phyloP scores from a whole-genome alignment of 2,888 invertebrate genomes.

The Caradrina clavipalpis region DNA sequence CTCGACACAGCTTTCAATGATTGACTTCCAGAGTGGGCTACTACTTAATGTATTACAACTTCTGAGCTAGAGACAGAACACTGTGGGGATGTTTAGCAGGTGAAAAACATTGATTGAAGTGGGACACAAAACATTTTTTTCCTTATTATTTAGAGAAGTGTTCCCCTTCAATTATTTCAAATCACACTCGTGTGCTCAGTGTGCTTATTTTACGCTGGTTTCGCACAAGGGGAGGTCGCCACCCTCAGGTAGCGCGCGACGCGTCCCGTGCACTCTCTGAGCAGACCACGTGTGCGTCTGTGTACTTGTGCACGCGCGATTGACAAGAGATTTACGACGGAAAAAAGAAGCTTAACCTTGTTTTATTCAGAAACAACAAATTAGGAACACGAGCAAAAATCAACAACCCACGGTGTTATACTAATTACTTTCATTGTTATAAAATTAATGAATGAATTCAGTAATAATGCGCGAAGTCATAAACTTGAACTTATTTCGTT shows the following conservation, averaged over 20 bases:
- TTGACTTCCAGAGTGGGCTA: constrained; percentile 13
- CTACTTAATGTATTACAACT: not conserved
- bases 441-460: too few relatives aligned
- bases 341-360: too few relatives aligned
- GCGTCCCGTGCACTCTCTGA: constrained; percentile 7
- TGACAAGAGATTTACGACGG: too few relatives aligned
- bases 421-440: too few relatives aligned
- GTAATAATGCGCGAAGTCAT: too few relatives aligned
- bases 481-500: too few relatives aligned
- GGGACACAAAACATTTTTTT: not conserved
- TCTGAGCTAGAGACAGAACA: not conserved
- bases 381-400: too few relatives aligned
- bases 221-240: constrained; percentile 22
- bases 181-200: constrained; percentile 34
- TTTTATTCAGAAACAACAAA: too few relatives aligned
- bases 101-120: constrained; percentile 15
- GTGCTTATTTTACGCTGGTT: constrained; percentile 42
- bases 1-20: constrained; percentile 6
- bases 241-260: constrained; percentile 22
- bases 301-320: not conserved
- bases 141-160: not conserved
- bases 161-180: constrained; percentile 23
- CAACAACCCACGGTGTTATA: too few relatives aligned
- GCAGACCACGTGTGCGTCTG: constrained; percentile 17
- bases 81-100: not conserved